These are phyloP conservation scores for Ceratitis capitata DNA, from an alignment of 1,140 invertebrate species.

Conservation along the genomic window DNA sequence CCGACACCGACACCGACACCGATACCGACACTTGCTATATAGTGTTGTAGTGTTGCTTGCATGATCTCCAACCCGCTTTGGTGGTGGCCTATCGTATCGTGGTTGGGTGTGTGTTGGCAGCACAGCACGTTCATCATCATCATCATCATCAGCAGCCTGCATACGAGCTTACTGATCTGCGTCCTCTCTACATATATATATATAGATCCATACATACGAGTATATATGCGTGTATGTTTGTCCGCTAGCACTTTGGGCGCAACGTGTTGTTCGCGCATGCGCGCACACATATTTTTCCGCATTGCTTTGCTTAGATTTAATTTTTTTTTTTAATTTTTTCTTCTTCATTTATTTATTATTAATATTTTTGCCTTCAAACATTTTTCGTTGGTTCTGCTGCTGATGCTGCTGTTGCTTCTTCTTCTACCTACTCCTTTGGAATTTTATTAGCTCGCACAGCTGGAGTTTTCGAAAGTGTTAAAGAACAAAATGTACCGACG, in stretches of 20 bases:
- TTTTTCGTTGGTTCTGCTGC: neutral
- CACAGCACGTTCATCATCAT: conserved; percentile 12
- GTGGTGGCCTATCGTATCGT: neutral
- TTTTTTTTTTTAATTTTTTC: neutral
- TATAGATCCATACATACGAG: neutral
- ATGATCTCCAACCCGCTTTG: conserved; percentile 13
- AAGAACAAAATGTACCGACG: conserved; percentile 24
- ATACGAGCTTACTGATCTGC: no score
- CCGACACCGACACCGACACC: neutral
- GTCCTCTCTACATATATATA: neutral
- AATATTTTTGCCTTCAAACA: conserved; percentile 24
- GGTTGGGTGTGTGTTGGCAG: neutral
- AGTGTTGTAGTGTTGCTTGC: no score
- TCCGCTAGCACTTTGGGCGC: neutral
- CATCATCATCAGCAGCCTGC: neutral
- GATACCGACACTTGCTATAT: no score
- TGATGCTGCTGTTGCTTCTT: neutral
- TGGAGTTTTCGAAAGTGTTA: conserved; percentile 49
- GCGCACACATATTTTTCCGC: conserved; percentile 10
- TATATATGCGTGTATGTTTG: neutral
- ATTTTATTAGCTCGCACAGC: conserved; percentile 60
- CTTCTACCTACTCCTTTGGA: neutral
- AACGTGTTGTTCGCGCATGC: neutral
- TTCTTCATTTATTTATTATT: neutral
- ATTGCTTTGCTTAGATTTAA: neutral